A percentile compares a stretch with the other conserved stretches of the same genome.
These are phyloP conservation scores for Capromys pilorides DNA, from an alignment of 2,797 vertebrate species.

Conservation along the genomic window DNA sequence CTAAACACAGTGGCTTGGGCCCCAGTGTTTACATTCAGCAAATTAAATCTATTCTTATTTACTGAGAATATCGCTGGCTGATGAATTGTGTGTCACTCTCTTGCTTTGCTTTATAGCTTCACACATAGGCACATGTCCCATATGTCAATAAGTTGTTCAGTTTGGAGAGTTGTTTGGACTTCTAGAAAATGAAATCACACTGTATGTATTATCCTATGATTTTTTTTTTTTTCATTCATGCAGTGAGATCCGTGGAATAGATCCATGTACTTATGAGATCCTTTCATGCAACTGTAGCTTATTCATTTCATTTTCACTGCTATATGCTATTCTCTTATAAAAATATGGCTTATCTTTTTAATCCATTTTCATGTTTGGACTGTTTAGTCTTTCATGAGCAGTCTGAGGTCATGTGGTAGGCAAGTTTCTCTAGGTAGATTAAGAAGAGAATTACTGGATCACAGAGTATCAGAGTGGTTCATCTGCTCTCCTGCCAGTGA, in stretches of 20 bases:
- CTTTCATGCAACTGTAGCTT: background rate
- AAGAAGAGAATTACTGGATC: background rate
- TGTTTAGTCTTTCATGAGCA: background rate
- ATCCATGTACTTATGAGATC: background rate
- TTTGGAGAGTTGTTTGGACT: background rate
- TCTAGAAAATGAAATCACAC: slow-evolving; percentile 3
- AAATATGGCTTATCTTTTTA: background rate
- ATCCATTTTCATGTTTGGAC: background rate
- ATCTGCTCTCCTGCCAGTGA: background rate
- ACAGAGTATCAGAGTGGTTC: background rate
- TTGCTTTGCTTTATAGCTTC: background rate
- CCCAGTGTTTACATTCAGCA: slow-evolving; percentile 87
- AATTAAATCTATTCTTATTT: slow-evolving; percentile 87
- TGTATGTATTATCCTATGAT: background rate
- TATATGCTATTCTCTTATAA: background rate
- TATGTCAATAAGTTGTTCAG: background rate
- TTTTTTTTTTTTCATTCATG: background rate
- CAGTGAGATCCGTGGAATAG: no score
- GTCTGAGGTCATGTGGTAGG: background rate
- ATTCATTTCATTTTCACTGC: background rate
- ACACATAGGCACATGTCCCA: background rate
- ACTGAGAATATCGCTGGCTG: slow-evolving; percentile 87
- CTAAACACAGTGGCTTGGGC: slow-evolving; percentile 92
- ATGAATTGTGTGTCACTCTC: background rate
- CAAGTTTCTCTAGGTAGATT: background rate